Evolutionary conservation across 2,113 vertebrate species (phyloP).

Genomic region (Solenodon paradoxus): DNA sequence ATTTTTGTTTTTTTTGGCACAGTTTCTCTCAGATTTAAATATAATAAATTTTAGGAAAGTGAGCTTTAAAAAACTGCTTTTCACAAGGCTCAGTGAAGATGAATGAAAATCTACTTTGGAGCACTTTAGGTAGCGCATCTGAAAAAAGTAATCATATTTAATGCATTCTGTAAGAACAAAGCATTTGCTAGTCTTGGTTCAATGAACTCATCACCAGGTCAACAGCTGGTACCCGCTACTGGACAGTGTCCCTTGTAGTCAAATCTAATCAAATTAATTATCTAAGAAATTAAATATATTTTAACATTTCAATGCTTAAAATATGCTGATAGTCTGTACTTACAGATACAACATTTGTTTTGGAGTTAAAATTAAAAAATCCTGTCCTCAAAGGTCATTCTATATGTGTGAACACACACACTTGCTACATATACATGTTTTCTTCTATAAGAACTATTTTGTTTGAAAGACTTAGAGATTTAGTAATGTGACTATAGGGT

Average conservation of each 20-base stretch:
- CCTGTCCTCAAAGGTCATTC: slow-evolving; percentile 59
- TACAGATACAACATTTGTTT: slow-evolving; percentile 53
- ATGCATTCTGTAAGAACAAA: not conserved
- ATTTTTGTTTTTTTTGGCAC: slow-evolving; percentile 39
- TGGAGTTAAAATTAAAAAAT: slow-evolving; percentile 66
- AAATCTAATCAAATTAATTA: slow-evolving; percentile 67
- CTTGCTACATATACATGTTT: not conserved
- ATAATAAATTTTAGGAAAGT: slow-evolving; percentile 26
- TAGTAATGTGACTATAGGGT: slow-evolving; percentile 69
- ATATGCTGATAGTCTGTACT: slow-evolving; percentile 61
- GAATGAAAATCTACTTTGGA: slow-evolving; percentile 22
- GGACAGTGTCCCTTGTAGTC: slow-evolving; percentile 30
- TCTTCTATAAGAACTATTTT: slow-evolving; percentile 49
- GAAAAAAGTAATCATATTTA: not conserved
- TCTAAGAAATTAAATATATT: slow-evolving; percentile 64
- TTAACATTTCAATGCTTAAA: slow-evolving; percentile 70
- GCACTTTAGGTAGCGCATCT: slow-evolving; percentile 31
- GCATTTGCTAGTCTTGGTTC: slow-evolving; percentile 10
- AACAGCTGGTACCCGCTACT: not conserved
- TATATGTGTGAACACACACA: not conserved
- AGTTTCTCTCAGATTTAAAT: slow-evolving; percentile 25
- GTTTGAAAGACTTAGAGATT: slow-evolving; percentile 71
- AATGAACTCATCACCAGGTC: not conserved
- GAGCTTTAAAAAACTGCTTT: not conserved
- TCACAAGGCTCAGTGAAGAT: not conserved